A percentile compares a stretch with the other conserved stretches of the same genome.
These are phyloP conservation scores for Diaperis boleti DNA, from an alignment of 2,888 invertebrate species.

Conservation along the genomic window DNA sequence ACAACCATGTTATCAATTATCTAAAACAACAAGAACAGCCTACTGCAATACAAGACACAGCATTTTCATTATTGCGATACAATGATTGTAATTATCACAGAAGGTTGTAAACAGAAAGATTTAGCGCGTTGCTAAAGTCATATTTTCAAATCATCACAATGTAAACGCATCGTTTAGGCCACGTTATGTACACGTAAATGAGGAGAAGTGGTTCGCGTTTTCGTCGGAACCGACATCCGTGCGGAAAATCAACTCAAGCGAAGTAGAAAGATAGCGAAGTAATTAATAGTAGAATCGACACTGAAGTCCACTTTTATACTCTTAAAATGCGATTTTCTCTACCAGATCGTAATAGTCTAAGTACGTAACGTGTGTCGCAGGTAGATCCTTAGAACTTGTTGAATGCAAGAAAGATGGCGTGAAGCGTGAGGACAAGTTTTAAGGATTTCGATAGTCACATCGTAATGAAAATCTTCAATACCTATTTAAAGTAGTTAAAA, in stretches of 20 bases:
- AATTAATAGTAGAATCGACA: background rate
- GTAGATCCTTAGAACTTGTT: conserved; percentile 15
- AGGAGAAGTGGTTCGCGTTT: conserved; percentile 4
- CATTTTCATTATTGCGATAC: conserved; percentile 67
- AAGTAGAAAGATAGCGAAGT: background rate
- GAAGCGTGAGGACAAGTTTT: conserved; percentile 1
- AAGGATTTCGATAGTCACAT: background rate
- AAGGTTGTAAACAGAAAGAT: conserved; percentile 62
- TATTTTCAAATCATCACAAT: conserved; percentile 35
- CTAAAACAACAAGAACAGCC: conserved; percentile 62
- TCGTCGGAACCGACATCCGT: background rate
- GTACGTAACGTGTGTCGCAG: conserved; percentile 4
- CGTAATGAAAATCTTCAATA: conserved; percentile 1
- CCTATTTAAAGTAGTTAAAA: conserved; percentile 4
- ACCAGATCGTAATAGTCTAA: background rate
- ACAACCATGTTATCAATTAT: conserved; percentile 43
- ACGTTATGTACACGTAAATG: conserved; percentile 28
- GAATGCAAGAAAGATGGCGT: background rate
- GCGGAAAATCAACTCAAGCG: background rate
- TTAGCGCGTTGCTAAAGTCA: conserved; percentile 45
- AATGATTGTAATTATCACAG: conserved; percentile 68
- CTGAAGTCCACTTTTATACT: background rate
- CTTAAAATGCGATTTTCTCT: background rate
- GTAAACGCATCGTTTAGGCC: conserved; percentile 43
- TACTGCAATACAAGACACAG: conserved; percentile 67